phyloP scores from a whole-genome alignment of 2,113 vertebrate species.

The Osmerus eperlanus region DNA sequence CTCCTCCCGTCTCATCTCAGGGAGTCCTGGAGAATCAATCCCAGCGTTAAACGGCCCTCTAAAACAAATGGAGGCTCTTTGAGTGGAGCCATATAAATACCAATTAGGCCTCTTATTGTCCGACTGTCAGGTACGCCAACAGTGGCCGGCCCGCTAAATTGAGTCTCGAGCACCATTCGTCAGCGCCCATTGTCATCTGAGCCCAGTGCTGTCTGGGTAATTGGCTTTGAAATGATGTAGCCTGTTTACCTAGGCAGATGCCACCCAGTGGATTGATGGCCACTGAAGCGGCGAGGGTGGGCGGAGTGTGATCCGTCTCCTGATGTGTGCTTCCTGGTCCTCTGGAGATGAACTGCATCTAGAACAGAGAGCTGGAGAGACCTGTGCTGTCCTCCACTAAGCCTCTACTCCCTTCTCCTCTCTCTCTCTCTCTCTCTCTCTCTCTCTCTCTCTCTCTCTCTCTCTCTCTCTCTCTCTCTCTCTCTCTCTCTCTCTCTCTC shows the following conservation, averaged over 20 bases:
- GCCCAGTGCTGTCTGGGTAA: conserved; percentile 62
- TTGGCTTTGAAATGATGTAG: conserved; percentile 71
- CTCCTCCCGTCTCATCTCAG: conserved; percentile 47
- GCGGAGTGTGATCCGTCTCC: background rate
- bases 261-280: conserved; percentile 58
- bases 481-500: too few species aligned
- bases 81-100: conserved; percentile 64
- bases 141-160: conserved; percentile 57
- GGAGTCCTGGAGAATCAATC: conserved; percentile 47
- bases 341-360: conserved; percentile 20
- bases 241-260: conserved; percentile 59
- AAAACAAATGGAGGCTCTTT: conserved; percentile 63
- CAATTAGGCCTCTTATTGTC: conserved; percentile 72
- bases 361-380: conserved; percentile 35
- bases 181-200: conserved; percentile 66
- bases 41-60: conserved; percentile 48
- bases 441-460: too few species aligned
- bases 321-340: too few species aligned
- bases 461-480: too few species aligned
- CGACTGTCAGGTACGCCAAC: conserved; percentile 57
- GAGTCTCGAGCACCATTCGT: conserved; percentile 66
- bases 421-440: too few species aligned
- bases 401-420: too few species aligned
- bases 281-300: conserved; percentile 11
- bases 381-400: too few species aligned